Evolutionary conservation across 2,797 vertebrate genomes (phyloP), one percentile per base, ranked within the genome.

Genomic region (Acropternis orthonyx): DNA sequence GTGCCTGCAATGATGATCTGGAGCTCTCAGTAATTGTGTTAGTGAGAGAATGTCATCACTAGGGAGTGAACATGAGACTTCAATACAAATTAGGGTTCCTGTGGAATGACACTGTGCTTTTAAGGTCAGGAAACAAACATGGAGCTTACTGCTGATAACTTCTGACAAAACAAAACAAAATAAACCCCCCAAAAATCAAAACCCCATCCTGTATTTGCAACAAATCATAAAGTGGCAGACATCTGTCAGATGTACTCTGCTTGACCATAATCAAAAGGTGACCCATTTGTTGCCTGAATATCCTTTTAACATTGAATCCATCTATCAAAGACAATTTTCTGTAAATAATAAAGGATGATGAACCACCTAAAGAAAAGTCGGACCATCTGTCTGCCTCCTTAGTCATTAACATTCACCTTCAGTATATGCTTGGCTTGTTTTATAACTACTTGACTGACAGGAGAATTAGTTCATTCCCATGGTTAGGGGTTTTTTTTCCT

Each of bases 351-450:
- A 94, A 92, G 85, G 73, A 56, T 65, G 88, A 94, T 81, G 82
- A 96, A 95, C 88, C 73, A 96, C 88, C 67, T 69, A 54, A 97
- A 94, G 91, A 96, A 96, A 95, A 88, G 68, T 28, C 3, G 1
- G 94, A 94, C 93, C 95, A 93, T 96, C 91, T 97, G 90, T 91
- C 94, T 91, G 69, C 71, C 90, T 96, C 91, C 94, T 96, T 86
- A 77, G 78, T 96, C 89, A 96, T 97, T 97, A 97, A 96, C 89
- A 96, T 95, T 96, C 96, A 96, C 95, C 96, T 97, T 96, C 92
- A 92, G 94, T 97, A 37, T 73, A 94, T 78, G 88, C 88, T 87
- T 96, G 88, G 90, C 86, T 91, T 95, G 86, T 96, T 97, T 96
- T 95, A 80, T 89, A 97, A 95, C 93, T 88, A 84, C 74, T 95